Base-by-base conservation (phyloP, 30 jellyfish, hydroid and myxozoan species). In the Calvadosia cruxmelitensis region DNA sequence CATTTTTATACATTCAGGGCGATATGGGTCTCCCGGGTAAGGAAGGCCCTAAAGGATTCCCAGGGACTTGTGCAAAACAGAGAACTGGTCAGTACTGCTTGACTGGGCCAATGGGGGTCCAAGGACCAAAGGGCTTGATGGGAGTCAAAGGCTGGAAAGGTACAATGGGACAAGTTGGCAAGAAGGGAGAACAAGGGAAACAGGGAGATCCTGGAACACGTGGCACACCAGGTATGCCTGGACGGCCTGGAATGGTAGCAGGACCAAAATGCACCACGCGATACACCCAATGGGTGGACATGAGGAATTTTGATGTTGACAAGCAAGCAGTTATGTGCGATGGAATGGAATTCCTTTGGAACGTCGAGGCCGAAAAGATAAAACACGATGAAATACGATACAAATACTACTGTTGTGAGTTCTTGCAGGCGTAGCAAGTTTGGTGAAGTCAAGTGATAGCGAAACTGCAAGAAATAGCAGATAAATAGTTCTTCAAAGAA, bases 241-340 rank as follows among this genome's bases (percentile, higher is more conserved):
- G 92, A 3, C 82, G 70, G 25, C 92, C 92, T 5, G 92, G 92
- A 63, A 50, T 76, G 12, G 74, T 78, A 10, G 83, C 67, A 48
- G 92, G 92, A 15, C 92, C 92, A 26, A 31, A 34, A 5, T 78
- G 92, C 78, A 78, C 78, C 0, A 83, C 92, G 15, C 32, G 74
- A 51, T 78, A 78, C 80, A 78, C 83, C 33, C 29, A 36, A 1
- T 78, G 92, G 92, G 92, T 78, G 13, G 66, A 42, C 26, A 67
- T 64, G 35, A 52, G 28, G 29, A 83, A 78, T 64, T 78, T 78
- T 49, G 61, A 67, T 0, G 57, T 29, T 35, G 78, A 78, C 50
- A 69, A 78, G 51, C 92, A 78, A 70, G 82, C 82, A 3, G 70
- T 78, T 80, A 78, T 78, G 92, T 78, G 92, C 50, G 83, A 70